phyloP scores from a whole-genome alignment of 2,888 invertebrate genomes.

The Mactromeris polynyma region DNA sequence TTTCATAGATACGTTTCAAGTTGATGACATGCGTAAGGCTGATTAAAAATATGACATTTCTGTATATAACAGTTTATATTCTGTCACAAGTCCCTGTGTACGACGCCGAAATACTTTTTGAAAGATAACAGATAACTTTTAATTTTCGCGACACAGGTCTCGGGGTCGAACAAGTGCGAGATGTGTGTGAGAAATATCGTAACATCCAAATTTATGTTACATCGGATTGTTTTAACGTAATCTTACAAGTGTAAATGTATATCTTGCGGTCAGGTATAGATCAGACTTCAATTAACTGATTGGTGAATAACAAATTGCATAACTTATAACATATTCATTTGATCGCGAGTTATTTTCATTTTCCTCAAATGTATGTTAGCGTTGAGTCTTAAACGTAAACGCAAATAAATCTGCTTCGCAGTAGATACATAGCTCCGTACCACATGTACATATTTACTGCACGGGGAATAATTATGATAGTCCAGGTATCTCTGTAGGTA shows the following conservation, averaged over 20 bases:
- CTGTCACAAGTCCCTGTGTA: neutral
- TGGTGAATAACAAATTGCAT: neutral
- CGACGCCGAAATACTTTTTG: neutral
- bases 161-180: slow-evolving; percentile 24
- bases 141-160: neutral
- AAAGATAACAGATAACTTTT: neutral
- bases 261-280: neutral
- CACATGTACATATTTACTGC: no score
- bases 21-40: slow-evolving; percentile 8
- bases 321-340: no score
- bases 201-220: slow-evolving; percentile 13
- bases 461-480: no score
- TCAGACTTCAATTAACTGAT: neutral
- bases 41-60: slow-evolving; percentile 25
- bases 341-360: no score
- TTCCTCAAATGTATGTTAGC: no score
- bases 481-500: no score
- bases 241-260: neutral
- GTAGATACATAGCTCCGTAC: no score
- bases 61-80: slow-evolving; percentile 20
- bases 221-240: neutral
- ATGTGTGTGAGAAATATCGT: neutral
- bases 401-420: no score
- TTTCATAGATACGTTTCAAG: neutral
- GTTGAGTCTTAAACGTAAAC: no score